Evolutionary conservation across 2,888 invertebrate genomes (phyloP), one percentile per base, ranked within the genome.

Genomic region (Sphinx pinastri): DNA sequence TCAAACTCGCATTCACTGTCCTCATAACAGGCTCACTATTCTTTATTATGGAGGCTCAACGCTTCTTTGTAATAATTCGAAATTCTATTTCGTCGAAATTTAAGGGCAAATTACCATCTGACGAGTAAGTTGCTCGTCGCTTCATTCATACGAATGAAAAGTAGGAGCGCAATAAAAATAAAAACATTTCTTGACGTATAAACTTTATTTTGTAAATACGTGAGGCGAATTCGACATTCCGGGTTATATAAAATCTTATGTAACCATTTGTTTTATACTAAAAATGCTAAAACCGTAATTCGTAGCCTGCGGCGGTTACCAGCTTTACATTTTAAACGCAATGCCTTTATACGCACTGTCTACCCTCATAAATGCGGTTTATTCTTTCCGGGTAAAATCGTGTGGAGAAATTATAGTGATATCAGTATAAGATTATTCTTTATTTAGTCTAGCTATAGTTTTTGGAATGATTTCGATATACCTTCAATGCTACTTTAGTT

Each of bases 331-430:
- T n/a, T 63, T 63, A 63, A 63, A 49, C 49, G 11, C 16, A 68
- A 71, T 75, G 74, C 73, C 73, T 79, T 47, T 5, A 16, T 63
- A 13, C 12, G 16, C 19, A 13, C 63, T 25, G 13, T 13, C 49
- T 49, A 25, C 49, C 19, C 63, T 63, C 19, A 13, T 13, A 49
- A 63, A 49, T 58, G 2, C 38, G 16, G 47, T 13, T 25, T 47
- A 19, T 49, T 49, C 63, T 19, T 63, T 63, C 63, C 63, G 63
- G 63, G 49, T 63, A 19, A 13, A 63, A 63, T 60, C 16, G 45
- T 49, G 47, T 12, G 19, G 16, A 58, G 14, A 58, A 49, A 47
- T 19, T 25, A 57, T 25, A 13, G 10, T 57, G 25, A 38, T 38
- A 38, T 38, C 25, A 57, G 25, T 13, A 19, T 16, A 57, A 25